These are phyloP conservation scores for Paratrypauchen microcephalus DNA, from an alignment of 2,797 vertebrate species.

Conservation along the genomic window DNA sequence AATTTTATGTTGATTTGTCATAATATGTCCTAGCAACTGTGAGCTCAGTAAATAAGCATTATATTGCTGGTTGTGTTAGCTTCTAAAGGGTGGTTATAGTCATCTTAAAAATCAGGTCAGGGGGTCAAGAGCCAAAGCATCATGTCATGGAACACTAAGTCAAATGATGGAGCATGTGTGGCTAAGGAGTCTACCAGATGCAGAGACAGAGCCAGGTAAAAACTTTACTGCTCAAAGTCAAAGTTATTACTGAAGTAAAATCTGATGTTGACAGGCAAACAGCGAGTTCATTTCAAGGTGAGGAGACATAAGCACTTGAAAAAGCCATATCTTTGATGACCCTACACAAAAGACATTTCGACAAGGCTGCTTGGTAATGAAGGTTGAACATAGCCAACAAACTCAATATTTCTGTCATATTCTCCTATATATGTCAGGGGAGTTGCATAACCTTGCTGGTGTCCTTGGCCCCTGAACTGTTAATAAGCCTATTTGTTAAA, in stretches of 20 bases:
- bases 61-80: constrained; percentile 51
- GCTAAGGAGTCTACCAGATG: constrained; percentile 65
- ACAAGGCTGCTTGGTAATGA: constrained; percentile 59
- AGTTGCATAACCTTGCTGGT: constrained; percentile 71
- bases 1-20: constrained; percentile 21
- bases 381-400: constrained; percentile 44
- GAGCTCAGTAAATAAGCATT: constrained; percentile 59
- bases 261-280: constrained; percentile 67
- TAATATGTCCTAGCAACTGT: constrained; percentile 39
- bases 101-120: constrained; percentile 63
- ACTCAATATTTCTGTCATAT: constrained; percentile 67
- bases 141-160: constrained; percentile 60
- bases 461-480: constrained; percentile 79
- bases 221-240: constrained; percentile 42
- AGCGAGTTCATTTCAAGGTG: constrained; percentile 75
- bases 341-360: constrained; percentile 61
- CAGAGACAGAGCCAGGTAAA: constrained; percentile 10
- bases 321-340: constrained; percentile 53
- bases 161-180: constrained; percentile 67
- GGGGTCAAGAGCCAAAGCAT: constrained; percentile 66
- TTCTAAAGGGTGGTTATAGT: constrained; percentile 51
- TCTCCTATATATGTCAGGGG: constrained; percentile 50
- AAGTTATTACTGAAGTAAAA: constrained; percentile 65
- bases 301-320: constrained; percentile 62
- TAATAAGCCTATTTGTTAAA: constrained; percentile 81